These are phyloP conservation scores for Pterostichus madidus DNA, from an alignment of 2,888 invertebrate species.

Conservation along the genomic window DNA sequence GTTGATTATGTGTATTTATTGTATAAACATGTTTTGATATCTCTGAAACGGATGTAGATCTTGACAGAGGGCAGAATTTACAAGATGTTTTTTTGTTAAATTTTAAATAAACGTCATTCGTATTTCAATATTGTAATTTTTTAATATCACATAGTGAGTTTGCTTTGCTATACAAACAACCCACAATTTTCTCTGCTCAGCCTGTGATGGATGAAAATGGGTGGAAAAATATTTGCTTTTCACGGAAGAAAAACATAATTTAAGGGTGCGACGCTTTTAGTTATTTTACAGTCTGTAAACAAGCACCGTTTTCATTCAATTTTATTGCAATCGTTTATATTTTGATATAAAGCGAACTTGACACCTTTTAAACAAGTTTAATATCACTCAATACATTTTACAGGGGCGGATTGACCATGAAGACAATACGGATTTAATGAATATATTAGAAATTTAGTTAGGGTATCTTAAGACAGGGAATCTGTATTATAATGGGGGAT, in stretches of 20 bases:
- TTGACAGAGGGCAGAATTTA: too few relatives aligned
- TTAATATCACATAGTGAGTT: neutral
- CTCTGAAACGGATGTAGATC: too few relatives aligned
- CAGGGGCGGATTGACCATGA: too few relatives aligned
- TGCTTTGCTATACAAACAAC: neutral
- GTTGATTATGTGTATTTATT: too few relatives aligned
- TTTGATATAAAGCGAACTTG: neutral
- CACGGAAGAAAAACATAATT: neutral
- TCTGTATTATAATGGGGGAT: too few relatives aligned
- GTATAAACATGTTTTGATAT: too few relatives aligned
- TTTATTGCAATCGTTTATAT: neutral
- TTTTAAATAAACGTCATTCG: too few relatives aligned
- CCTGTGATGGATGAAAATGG: conserved; percentile 25
- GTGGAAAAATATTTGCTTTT: neutral
- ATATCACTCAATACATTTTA: too few relatives aligned
- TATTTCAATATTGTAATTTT: conserved; percentile 5
- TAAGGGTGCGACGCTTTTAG: neutral
- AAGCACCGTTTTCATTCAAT: neutral
- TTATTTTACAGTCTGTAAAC: conserved; percentile 6
- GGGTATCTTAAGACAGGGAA: too few relatives aligned
- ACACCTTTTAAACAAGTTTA: neutral
- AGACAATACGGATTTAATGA: too few relatives aligned
- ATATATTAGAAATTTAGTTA: too few relatives aligned
- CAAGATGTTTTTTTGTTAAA: too few relatives aligned
- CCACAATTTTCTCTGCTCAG: neutral